Conservation (phyloP, 2,113 vertebrate genomes). For the Rhinolophus ferrumequinum region DNA sequence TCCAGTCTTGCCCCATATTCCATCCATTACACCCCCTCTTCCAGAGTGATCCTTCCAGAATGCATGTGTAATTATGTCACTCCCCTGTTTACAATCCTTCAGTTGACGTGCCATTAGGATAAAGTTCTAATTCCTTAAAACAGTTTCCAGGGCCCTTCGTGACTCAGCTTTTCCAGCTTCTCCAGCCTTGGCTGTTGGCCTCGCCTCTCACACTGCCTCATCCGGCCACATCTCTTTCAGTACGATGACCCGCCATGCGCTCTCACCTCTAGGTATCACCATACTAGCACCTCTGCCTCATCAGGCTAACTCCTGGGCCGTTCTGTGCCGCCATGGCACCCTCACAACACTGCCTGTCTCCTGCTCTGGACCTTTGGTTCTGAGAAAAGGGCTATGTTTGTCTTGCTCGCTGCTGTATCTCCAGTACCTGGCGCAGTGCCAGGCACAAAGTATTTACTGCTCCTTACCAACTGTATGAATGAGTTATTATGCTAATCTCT, state of each 20-base stretch:
- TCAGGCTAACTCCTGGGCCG: background rate
- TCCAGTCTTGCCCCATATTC: background rate
- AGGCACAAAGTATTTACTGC: background rate
- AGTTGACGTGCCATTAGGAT: background rate
- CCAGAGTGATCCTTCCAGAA: background rate
- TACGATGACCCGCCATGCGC: rapidly evolving
- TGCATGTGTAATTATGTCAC: background rate
- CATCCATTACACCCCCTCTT: background rate
- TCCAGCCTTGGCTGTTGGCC: background rate
- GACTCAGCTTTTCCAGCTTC: constrained; percentile 22
- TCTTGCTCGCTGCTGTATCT: background rate
- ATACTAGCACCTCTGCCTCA: background rate
- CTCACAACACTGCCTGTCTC: background rate
- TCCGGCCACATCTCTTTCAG: background rate
- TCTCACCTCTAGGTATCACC: background rate
- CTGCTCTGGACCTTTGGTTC: background rate
- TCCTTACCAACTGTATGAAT: constrained; percentile 36
- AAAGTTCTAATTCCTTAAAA: background rate
- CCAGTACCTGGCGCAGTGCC: background rate
- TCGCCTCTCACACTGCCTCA: background rate
- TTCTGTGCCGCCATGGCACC: background rate
- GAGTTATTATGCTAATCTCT: constrained; percentile 34
- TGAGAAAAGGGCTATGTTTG: background rate
- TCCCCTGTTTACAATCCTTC: background rate
- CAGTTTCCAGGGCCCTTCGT: background rate